Evolutionary conservation across 2,113 vertebrate species (phyloP), one percentile per base, ranked within the genome.

Genomic region (Zeus faber): DNA sequence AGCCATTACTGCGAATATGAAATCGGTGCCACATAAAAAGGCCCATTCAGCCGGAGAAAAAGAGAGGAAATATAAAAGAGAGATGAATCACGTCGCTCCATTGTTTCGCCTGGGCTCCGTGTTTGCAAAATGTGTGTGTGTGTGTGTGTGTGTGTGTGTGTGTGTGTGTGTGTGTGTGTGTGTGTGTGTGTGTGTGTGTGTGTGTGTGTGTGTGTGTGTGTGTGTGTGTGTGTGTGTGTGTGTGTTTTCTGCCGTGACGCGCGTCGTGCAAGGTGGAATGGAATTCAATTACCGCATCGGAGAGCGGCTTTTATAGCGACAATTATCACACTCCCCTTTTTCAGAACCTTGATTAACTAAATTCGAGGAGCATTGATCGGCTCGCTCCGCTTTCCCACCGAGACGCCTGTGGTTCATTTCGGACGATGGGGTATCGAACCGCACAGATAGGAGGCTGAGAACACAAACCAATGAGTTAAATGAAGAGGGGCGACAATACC

Each of bases 1-100:
- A 72, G 72, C 72, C 31, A 66, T 81, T 74, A 83, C 54, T 65
- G 67, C 49, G 65, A 83, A 74, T 76, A 76, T 77, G 77, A 81
- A 46, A 67, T 41, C 60, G 66, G 70, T 61, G 3, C 66, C 62
- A 11, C 51, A 62, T 40, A 67, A 52, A 72, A 51, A 74, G 37
- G 58, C 23, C 53, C 20, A 47, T 60, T 41, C 59, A 70, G 64
- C 47, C 65, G 27, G 11, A 2, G 4, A 16, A 24, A 24, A 65
- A 58, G 60, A 62, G 37, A 77, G 75, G 77, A 82, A 80, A 75
- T 62, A 71, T 76, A 75, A 64, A 22, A 79, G 13, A 59, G 50
- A 55, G 72, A 73, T 79, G 76, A 81, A 76, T 84, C 80, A 76
- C 64, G 55, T 71, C 44, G 63, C 61, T 57, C 56, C 61, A 78